These are phyloP conservation scores for Leptinotarsa texana DNA, from an alignment of 1,140 invertebrate genomes.

Conservation along the genomic window DNA sequence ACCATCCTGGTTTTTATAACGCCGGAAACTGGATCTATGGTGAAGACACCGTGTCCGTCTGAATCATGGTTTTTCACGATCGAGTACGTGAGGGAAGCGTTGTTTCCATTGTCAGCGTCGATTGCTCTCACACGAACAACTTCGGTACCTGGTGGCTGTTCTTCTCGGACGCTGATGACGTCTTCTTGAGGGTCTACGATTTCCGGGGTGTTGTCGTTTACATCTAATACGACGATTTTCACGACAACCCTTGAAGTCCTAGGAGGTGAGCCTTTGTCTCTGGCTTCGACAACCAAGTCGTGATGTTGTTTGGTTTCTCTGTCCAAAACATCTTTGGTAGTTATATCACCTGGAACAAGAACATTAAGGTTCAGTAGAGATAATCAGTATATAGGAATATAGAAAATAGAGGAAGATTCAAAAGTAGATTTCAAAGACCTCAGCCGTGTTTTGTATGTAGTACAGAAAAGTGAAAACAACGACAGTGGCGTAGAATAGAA, in stretches of 20 bases:
- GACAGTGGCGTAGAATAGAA: too few species aligned
- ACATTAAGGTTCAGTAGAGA: too few species aligned
- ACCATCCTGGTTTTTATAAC: conserved; percentile 84
- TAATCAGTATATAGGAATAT: too few species aligned
- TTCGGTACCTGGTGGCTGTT: conserved; percentile 79
- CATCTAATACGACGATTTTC: conserved; percentile 75
- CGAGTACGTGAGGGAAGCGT: conserved; percentile 86
- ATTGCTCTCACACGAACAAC: conserved; percentile 82
- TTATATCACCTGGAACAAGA: conserved; percentile 75
- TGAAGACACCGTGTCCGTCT: conserved; percentile 82
- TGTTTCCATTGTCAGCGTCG: conserved; percentile 85
- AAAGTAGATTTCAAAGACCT: too few species aligned
- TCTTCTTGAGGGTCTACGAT: conserved; percentile 87
- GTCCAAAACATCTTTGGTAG: conserved; percentile 79
- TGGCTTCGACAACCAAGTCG: conserved; percentile 81
- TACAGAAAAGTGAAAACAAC: too few species aligned
- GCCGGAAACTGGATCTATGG: conserved; percentile 83
- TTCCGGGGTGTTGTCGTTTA: conserved; percentile 89
- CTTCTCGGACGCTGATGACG: conserved; percentile 84
- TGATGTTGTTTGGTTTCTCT: conserved; percentile 78
- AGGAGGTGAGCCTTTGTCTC: conserved; percentile 81
- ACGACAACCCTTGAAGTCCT: conserved; percentile 74
- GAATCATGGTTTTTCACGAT: conserved; percentile 82
- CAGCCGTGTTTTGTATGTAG: too few species aligned
- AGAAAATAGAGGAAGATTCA: too few species aligned